Evolutionary conservation across 2,888 invertebrate species (phyloP).

Genomic region (Eupithecia subumbrata): DNA sequence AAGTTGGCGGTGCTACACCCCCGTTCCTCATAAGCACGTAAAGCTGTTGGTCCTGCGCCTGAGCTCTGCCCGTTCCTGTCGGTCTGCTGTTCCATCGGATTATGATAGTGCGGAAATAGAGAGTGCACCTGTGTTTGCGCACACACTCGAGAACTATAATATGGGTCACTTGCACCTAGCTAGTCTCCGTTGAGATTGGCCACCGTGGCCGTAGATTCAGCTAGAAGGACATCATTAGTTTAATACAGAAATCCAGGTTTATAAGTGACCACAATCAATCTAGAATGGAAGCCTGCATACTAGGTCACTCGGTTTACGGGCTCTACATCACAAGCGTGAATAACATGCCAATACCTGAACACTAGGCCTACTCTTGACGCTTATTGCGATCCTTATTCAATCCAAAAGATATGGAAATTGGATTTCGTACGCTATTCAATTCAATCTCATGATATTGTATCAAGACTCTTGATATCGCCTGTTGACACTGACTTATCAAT

Average conservation of each 20-base stretch:
- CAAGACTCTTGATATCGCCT: background rate
- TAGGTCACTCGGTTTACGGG: conserved; percentile 10
- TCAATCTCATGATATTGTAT: background rate
- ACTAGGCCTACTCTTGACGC: background rate
- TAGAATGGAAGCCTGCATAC: background rate
- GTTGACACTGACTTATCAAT: background rate
- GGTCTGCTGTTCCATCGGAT: no score
- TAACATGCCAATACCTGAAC: conserved; percentile 38
- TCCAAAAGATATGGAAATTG: background rate
- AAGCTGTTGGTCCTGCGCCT: no score
- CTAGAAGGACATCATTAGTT: no score
- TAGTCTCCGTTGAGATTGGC: no score
- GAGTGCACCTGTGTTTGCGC: no score
- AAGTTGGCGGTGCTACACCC: no score
- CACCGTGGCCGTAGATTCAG: no score
- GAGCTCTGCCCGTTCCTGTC: no score
- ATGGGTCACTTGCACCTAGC: no score
- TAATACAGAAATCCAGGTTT: background rate
- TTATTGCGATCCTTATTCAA: background rate
- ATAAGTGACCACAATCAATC: background rate
- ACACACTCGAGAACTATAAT: no score
- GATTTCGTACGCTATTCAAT: background rate
- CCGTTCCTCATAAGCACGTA: no score
- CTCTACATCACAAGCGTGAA: conserved; percentile 37
- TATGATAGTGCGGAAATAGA: no score